Evolutionary conservation across 2,797 vertebrate species (phyloP), one percentile per base, ranked within the genome.

Genomic region (Coregonus ussuriensis): DNA sequence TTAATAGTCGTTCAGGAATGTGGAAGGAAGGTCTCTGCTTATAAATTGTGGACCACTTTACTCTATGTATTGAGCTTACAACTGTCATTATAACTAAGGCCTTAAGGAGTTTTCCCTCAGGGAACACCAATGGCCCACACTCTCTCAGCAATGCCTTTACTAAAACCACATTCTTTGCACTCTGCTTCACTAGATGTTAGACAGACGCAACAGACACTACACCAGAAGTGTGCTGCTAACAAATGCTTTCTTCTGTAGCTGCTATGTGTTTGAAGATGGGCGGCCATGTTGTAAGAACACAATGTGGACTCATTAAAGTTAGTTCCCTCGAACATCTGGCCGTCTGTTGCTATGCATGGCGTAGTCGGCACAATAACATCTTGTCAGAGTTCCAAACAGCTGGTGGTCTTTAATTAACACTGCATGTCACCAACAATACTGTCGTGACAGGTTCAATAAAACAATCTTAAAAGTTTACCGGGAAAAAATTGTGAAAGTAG

Each of bases 381-480:
- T 83, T 77, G 82, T 85, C 81, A 79, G 69, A 21, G 59, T 70
- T 74, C 29, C 56, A 79, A 76, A 76, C 85, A 73, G 77, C 82
- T 73, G 67, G 51, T 75, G 65, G 62, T 77, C 66, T 81, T 81
- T 87, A 79, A 86, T 81, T 72, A 78, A 65, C 77, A 75, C 29
- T 76, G 51, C 15, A 52, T 35, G 77, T 76, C 79, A 76, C 54
- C 53, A 56, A 54, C 68, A 71, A 78, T 76, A 16, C 15, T 59
- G 54, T n/a, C 1, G 41, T 47, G 41, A 47, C 41, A 47, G 41
- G 41, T 47, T 47, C 41, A 47, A 47, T 47, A 11, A 47, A 47
- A 47, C 2, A 13, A 47, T 47, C 41, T 47, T 11, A 11, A 47
- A 47, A 47, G 41, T 47, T 11, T 11, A 47, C 41, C 0, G 25